Evolutionary conservation across 1,140 invertebrate species (phyloP).

Genomic region (Cataglyphis hispanica): DNA sequence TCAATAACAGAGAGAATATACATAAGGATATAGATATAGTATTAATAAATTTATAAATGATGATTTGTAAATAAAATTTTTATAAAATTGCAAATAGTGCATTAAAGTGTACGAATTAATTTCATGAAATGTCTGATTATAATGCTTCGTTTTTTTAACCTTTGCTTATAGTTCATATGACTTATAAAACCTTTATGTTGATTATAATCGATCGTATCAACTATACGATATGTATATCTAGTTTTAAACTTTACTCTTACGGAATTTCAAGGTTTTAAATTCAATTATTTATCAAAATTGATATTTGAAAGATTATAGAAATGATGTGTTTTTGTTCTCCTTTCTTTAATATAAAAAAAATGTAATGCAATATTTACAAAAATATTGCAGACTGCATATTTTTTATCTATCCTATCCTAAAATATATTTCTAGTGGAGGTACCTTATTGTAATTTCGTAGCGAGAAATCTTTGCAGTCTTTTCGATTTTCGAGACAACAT

Average conservation of each 20-base stretch:
- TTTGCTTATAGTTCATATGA: background rate
- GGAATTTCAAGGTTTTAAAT: background rate
- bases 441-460: background rate
- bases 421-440: background rate
- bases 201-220: background rate
- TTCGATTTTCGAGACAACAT: background rate
- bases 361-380: background rate
- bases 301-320: slow-evolving; percentile 21
- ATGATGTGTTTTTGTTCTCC: background rate
- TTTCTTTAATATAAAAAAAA: background rate
- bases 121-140: background rate
- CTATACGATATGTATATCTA: background rate
- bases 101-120: slow-evolving; percentile 17
- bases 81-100: background rate
- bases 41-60: background rate
- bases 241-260: background rate
- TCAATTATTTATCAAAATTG: background rate
- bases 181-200: background rate
- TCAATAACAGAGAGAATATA: background rate
- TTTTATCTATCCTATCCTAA: background rate
- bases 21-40: background rate
- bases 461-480: background rate
- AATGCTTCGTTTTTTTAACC: background rate
- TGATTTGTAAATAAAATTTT: no score
- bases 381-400: background rate